Percentiles rank a stretch among this genome's conserved stretches.
phyloP scores from a whole-genome alignment of 2,113 vertebrate genomes.

The Cisticola juncidis region DNA sequence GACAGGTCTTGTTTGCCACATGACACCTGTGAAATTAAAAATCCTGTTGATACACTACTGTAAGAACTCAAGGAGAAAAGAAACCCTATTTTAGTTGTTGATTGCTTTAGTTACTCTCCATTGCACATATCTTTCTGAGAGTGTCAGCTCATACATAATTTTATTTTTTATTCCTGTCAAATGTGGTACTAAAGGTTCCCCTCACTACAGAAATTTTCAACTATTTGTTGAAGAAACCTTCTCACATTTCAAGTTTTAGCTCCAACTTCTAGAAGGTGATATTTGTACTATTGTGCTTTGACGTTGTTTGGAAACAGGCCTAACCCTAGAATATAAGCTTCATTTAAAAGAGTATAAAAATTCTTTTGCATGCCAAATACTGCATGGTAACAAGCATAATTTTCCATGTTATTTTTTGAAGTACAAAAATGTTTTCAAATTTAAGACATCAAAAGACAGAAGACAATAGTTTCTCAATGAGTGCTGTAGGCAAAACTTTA shows the following conservation, averaged over 20 bases:
- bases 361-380: background rate
- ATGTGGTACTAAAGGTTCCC: background rate
- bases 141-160: background rate
- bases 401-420: background rate
- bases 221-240: background rate
- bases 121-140: background rate
- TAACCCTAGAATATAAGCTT: background rate
- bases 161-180: background rate
- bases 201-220: background rate
- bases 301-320: background rate
- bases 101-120: background rate
- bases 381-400: background rate
- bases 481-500: background rate
- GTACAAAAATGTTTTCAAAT: background rate
- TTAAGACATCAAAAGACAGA: background rate
- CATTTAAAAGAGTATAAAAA: background rate
- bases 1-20: slow-evolving; percentile 87
- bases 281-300: background rate
- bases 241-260: background rate
- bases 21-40: slow-evolving; percentile 80
- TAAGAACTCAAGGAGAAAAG: background rate
- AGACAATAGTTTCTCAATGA: background rate
- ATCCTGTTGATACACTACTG: background rate
- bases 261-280: background rate
- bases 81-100: background rate